Conservation (phyloP, 2,888 invertebrate species). For the Carabus problematicus region DNA sequence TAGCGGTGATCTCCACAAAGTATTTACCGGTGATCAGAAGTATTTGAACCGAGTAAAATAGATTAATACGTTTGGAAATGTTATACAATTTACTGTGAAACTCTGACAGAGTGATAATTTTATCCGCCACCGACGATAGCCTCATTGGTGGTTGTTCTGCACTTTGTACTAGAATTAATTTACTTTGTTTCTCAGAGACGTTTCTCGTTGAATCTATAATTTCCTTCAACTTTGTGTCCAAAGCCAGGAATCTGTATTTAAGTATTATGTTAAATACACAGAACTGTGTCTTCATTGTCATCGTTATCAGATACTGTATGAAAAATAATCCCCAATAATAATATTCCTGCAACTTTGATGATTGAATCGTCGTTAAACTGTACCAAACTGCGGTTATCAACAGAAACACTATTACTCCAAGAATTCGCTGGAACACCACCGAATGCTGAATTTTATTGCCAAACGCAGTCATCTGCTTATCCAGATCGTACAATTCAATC, state of each 20-base stretch:
- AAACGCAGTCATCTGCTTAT: slow-evolving; percentile 33
- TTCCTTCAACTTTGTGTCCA: slow-evolving; percentile 36
- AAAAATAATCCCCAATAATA: slow-evolving; percentile 30
- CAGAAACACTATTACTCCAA: slow-evolving; percentile 24
- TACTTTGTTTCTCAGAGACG: slow-evolving; percentile 14
- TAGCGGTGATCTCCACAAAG: slow-evolving; percentile 39
- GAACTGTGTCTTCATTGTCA: slow-evolving; percentile 41
- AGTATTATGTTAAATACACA: slow-evolving; percentile 31
- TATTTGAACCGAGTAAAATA: slow-evolving; percentile 36
- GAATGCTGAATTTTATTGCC: slow-evolving; percentile 28
- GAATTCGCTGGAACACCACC: slow-evolving; percentile 11
- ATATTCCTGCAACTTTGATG: slow-evolving; percentile 20
- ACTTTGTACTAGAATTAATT: slow-evolving; percentile 34
- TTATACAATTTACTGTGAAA: slow-evolving; percentile 39
- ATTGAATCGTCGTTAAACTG: slow-evolving; percentile 17
- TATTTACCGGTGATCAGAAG: slow-evolving; percentile 38
- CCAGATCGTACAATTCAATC: slow-evolving; percentile 27
- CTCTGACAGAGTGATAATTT: slow-evolving; percentile 36
- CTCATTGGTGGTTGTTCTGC: slow-evolving; percentile 11
- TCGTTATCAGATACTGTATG: slow-evolving; percentile 30
- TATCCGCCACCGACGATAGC: slow-evolving; percentile 20
- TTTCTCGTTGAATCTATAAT: slow-evolving; percentile 28
- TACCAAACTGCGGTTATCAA: slow-evolving; percentile 32
- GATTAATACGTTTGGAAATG: slow-evolving; percentile 35
- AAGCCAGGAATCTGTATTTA: slow-evolving; percentile 30